Conservation (phyloP, 2,888 invertebrate genomes). For the Kuschelorhynchus macadamiae region DNA sequence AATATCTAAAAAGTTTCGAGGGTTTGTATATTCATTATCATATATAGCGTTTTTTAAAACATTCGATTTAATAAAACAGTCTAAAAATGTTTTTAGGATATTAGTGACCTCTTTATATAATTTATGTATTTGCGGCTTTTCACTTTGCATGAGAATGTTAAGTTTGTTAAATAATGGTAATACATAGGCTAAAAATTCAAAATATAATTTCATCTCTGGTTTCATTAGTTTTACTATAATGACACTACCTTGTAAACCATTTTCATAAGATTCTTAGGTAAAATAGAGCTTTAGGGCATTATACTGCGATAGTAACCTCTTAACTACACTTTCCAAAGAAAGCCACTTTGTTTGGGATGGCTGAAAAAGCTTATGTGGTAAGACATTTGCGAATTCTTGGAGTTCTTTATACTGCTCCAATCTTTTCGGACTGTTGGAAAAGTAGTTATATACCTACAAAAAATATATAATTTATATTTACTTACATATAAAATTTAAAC, state of each 20-base stretch:
- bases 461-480: neutral
- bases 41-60: constrained; percentile 17
- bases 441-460: constrained; percentile 4
- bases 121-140: constrained; percentile 36
- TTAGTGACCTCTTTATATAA: constrained; percentile 24
- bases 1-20: constrained; percentile 30
- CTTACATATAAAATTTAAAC: neutral
- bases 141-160: constrained; percentile 44
- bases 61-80: constrained; percentile 35
- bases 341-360: constrained; percentile 10
- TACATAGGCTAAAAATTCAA: constrained; percentile 32
- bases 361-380: neutral
- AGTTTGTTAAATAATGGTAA: constrained; percentile 36
- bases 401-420: neutral
- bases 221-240: constrained; percentile 21
- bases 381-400: neutral
- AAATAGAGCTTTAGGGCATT: constrained; percentile 33
- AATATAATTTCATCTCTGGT: constrained; percentile 24
- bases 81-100: constrained; percentile 29
- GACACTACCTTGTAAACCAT: constrained; percentile 12
- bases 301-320: constrained; percentile 35
- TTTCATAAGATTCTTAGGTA: constrained; percentile 27
- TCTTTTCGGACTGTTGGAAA: constrained; percentile 7
- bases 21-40: constrained; percentile 40
- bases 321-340: constrained; percentile 30